Evolutionary conservation across 2,888 invertebrate genomes (phyloP), one percentile per base, ranked within the genome.

Genomic region (Xestobium rufovillosum): DNA sequence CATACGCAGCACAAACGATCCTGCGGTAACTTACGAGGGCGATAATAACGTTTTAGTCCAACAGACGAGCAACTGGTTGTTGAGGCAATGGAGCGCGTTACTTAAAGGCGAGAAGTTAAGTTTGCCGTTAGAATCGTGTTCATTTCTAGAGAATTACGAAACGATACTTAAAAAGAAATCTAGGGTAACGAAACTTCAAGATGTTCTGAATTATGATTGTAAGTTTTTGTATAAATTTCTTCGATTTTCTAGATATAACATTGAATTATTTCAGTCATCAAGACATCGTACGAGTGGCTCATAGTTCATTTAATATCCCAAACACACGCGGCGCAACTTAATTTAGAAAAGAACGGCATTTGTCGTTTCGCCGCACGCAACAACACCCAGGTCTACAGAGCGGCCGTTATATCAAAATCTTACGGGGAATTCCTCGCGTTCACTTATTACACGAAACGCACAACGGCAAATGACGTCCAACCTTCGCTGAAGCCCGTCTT

Each of bases 1-100:
- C 44, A 69, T 95, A 41, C 73, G 90, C 6, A 80, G 80, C 56
- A 86, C 87, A 63, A 84, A 89, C 63, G 95, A 95, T 63, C 84
- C 92, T 0, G 83, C 84, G 26, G 84, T 87, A 36, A 94, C 94
- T 0, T 91, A 90, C 63, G 94, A 94, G 62, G 92, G 94, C 1
- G 92, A 94, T 67, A 94, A 94, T 67, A 91, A 87, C 64, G 91
- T 94, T 13, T 70, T 95, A 2, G 75, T 84, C 0, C 92, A 92
- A 57, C 92, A 92, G 64, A 80, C 88, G 0, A 85, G 86, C 55
- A 92, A 91, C 67, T 92, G 88, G 81, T 67, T 92, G 36, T 60
- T 84, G 30, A 65, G 80, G 1, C 83, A 83, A 58, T 81, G 78
- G 75, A 68, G 66, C 27, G 57, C 67, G 2, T 65, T 71, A 1